These are phyloP conservation scores for Nesidiocoris tenuis DNA, from an alignment of 2,888 invertebrate genomes.

Conservation along the genomic window DNA sequence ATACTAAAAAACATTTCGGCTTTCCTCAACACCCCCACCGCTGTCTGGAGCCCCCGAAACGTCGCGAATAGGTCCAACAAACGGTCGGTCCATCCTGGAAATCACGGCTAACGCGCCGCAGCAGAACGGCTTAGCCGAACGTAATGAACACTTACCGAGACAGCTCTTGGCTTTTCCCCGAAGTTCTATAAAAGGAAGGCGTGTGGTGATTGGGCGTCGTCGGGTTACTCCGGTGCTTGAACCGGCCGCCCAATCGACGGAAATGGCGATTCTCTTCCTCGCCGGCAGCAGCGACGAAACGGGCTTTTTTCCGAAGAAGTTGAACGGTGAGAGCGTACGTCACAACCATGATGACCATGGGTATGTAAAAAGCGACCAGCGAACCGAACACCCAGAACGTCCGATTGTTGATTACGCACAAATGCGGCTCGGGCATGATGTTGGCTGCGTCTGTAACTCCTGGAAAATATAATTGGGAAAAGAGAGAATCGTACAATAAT, in stretches of 20 bases:
- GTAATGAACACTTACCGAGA: slow-evolving; percentile 24
- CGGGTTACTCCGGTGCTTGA: slow-evolving; percentile 50
- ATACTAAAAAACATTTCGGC: no score
- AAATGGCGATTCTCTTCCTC: slow-evolving; percentile 58
- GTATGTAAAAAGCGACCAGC: slow-evolving; percentile 90
- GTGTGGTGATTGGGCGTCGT: slow-evolving; percentile 41
- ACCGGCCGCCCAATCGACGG: slow-evolving; percentile 57
- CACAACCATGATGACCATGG: slow-evolving; percentile 91
- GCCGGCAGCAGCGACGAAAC: slow-evolving; percentile 67
- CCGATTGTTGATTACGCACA: slow-evolving; percentile 80
- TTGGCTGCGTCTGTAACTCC: slow-evolving; percentile 73
- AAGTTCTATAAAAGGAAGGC: slow-evolving; percentile 47
- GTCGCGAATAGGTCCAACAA: no score
- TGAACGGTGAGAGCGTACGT: slow-evolving; percentile 88
- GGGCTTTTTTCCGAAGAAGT: slow-evolving; percentile 75
- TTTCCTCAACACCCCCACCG: no score
- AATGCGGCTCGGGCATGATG: slow-evolving; percentile 75
- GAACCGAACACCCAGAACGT: slow-evolving; percentile 90
- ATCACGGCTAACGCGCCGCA: no score
- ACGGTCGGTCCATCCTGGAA: no score
- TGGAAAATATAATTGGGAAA: slow-evolving; percentile 52
- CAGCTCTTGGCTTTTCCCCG: slow-evolving; percentile 45
- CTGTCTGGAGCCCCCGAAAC: no score
- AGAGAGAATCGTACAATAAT: neutral
- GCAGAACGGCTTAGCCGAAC: no score